A percentile compares a stretch with the other conserved stretches of the same genome.
Evolutionary conservation across 2,888 invertebrate species (phyloP).

Genomic region (Hirtodrosophila confusa): DNA sequence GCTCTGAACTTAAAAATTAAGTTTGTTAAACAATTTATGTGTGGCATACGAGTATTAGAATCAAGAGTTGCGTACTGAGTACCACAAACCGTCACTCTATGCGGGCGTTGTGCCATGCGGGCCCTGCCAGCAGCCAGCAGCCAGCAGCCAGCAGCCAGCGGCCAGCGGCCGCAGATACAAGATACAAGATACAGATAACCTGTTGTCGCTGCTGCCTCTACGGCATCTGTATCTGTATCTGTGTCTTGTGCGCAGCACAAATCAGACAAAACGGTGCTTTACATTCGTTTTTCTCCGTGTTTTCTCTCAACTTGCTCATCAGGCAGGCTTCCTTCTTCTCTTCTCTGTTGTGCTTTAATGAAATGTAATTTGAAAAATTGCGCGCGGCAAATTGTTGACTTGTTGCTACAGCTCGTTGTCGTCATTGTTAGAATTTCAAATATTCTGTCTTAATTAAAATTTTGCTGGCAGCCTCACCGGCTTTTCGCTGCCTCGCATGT

Average conservation of each 20-base stretch:
- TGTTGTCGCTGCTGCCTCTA: constrained; percentile 42
- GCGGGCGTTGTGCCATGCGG: constrained; percentile 70
- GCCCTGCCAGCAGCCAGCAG: constrained; percentile 25
- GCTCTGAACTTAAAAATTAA: constrained; percentile 64
- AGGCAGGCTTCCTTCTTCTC: constrained; percentile 18
- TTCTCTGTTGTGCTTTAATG: constrained; percentile 56
- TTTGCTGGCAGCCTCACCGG: constrained; percentile 33
- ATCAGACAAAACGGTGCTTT: constrained; percentile 74
- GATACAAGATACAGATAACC: constrained; percentile 64
- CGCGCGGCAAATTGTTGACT: constrained; percentile 68
- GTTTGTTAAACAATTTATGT: constrained; percentile 70
- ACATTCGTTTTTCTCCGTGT: constrained; percentile 51
- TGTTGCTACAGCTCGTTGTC: constrained; percentile 45
- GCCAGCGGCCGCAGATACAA: constrained; percentile 32
- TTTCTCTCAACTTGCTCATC: constrained; percentile 33
- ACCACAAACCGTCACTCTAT: constrained; percentile 32
- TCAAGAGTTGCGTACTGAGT: constrained; percentile 39
- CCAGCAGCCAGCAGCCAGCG: constrained; percentile 16
- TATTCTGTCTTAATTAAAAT: constrained; percentile 77
- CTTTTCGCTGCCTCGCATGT: constrained; percentile 7
- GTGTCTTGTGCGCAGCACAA: constrained; percentile 42
- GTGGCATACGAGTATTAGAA: constrained; percentile 60
- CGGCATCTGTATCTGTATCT: constrained; percentile 28
- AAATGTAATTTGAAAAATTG: constrained; percentile 78
- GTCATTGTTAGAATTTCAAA: constrained; percentile 66